A percentile compares a stretch with the other conserved stretches of the same genome.
phyloP scores from a whole-genome alignment of 2,888 invertebrate genomes.

The Brachypalpus laphriformis region DNA sequence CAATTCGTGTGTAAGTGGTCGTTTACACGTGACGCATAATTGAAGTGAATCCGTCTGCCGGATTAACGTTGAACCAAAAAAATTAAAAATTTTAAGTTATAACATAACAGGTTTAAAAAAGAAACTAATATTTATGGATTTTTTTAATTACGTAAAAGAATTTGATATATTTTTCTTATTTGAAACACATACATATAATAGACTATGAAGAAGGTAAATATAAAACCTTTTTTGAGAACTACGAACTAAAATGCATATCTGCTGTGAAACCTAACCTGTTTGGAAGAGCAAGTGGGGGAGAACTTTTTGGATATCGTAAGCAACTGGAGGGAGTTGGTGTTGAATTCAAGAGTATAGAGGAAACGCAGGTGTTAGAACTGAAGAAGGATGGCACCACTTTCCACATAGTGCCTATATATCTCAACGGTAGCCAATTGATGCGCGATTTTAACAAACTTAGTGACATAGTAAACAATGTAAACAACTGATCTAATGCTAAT shows the following conservation, averaged over 20 bases:
- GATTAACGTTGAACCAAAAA: background rate
- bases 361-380: too few relatives aligned
- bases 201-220: too few relatives aligned
- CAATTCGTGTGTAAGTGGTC: background rate
- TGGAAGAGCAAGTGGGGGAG: too few relatives aligned
- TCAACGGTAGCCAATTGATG: too few relatives aligned
- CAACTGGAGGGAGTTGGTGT: too few relatives aligned
- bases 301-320: too few relatives aligned
- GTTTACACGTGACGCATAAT: background rate
- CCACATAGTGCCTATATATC: too few relatives aligned
- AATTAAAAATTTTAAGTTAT: background rate
- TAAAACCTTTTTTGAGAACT: background rate
- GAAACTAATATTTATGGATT: background rate
- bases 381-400: too few relatives aligned
- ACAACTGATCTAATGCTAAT: too few relatives aligned
- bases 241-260: background rate
- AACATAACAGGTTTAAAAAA: background rate
- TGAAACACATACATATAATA: background rate
- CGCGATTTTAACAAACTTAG: too few relatives aligned
- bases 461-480: too few relatives aligned
- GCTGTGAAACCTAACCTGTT: background rate
- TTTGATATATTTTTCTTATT: background rate
- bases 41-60: background rate
- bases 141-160: background rate
- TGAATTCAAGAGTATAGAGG: too few relatives aligned